Percentiles rank a stretch among this genome's conserved stretches.
Evolutionary conservation across 2,888 invertebrate genomes (phyloP).

Genomic region (Nowickia ferox): DNA sequence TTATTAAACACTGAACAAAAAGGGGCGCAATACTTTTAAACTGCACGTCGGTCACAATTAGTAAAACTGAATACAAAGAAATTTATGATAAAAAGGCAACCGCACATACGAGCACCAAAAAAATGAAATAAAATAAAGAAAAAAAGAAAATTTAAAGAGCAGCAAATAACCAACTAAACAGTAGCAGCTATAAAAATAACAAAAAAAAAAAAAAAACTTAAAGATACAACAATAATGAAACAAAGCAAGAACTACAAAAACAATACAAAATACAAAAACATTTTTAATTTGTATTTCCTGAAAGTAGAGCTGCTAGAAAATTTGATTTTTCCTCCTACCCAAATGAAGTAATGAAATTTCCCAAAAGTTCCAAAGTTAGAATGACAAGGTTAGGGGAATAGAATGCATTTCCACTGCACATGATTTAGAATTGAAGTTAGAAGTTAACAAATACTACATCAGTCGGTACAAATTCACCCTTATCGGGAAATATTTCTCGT

Average conservation of each 20-base stretch:
- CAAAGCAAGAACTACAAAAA: conserved; percentile 18
- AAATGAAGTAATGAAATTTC: neutral
- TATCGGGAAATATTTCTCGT: too few relatives aligned
- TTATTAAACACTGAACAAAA: conserved; percentile 36
- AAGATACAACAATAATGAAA: conserved; percentile 41
- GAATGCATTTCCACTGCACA: too few relatives aligned
- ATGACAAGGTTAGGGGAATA: too few relatives aligned
- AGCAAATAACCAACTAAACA: conserved; percentile 8
- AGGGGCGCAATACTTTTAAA: conserved; percentile 53
- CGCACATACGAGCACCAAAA: conserved; percentile 28
- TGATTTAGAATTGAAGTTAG: too few relatives aligned
- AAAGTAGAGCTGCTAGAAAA: neutral
- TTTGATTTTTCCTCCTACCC: neutral
- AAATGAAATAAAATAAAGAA: conserved; percentile 24
- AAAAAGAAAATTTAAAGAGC: neutral
- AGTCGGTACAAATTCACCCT: too few relatives aligned
- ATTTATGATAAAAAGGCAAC: conserved; percentile 40
- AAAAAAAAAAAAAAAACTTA: conserved; percentile 28
- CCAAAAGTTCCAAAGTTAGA: neutral
- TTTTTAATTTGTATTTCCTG: conserved; percentile 3
- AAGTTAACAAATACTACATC: too few relatives aligned
- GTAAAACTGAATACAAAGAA: conserved; percentile 68
- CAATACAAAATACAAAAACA: conserved; percentile 21
- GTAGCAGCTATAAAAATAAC: conserved; percentile 30
- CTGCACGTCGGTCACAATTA: conserved; percentile 67